A percentile compares a stretch with the other conserved stretches of the same genome.
Evolutionary conservation across 2,113 vertebrate genomes (phyloP).

Genomic region (Xenopus laevis): DNA sequence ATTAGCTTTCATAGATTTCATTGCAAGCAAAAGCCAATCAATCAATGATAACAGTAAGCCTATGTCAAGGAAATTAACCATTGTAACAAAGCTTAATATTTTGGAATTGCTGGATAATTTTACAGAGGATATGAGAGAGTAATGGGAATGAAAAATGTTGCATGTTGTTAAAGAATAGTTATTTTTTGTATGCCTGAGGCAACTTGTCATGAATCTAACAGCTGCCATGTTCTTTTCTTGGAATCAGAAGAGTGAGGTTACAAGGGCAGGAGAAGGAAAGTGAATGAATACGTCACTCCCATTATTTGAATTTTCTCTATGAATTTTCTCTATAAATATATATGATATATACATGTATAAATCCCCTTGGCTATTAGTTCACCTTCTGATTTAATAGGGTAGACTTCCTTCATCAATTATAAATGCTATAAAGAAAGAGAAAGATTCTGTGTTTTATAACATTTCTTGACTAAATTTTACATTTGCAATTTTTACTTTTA

Average conservation of each 20-base stretch:
- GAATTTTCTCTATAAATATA: too few relatives aligned
- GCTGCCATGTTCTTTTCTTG: neutral
- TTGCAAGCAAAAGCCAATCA: too few relatives aligned
- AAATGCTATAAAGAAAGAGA: too few relatives aligned
- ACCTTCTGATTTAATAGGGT: too few relatives aligned
- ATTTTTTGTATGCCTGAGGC: conserved; percentile 25
- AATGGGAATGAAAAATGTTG: neutral
- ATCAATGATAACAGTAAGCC: too few relatives aligned
- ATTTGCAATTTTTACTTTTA: too few relatives aligned
- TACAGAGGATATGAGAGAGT: conserved; percentile 4
- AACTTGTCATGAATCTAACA: conserved; percentile 30
- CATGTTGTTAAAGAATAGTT: conserved; percentile 29
- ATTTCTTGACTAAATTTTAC: too few relatives aligned
- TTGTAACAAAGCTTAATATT: neutral
- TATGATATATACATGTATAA: neutral
- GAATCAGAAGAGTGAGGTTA: neutral
- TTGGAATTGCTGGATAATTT: neutral
- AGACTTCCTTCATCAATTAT: too few relatives aligned
- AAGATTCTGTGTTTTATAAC: too few relatives aligned
- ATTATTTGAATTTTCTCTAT: neutral
- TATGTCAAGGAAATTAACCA: neutral
- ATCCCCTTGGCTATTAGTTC: too few relatives aligned
- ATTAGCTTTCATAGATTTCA: too few relatives aligned
- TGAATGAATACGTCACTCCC: neutral
- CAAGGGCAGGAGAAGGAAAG: neutral